Conservation (phyloP, 2,888 invertebrate genomes). For the Tetragonula carbonaria region DNA sequence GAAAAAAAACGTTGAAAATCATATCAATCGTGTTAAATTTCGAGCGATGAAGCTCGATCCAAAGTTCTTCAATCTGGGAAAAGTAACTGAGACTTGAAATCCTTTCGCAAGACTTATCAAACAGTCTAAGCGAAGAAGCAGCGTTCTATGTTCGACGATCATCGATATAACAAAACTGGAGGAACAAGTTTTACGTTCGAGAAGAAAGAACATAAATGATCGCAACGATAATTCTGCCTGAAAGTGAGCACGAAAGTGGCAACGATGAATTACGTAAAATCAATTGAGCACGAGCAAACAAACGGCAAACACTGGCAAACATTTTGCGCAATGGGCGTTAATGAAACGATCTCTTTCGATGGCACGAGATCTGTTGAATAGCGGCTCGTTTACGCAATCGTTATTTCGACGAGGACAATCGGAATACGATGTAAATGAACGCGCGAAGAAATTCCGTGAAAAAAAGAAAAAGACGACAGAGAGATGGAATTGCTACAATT, state of each 20-base stretch:
- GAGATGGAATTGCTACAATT: background rate
- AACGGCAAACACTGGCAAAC: conserved; percentile 4
- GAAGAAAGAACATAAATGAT: background rate
- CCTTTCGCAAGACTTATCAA: no score
- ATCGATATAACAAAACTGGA: no score
- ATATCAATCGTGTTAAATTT: no score
- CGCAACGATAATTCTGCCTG: background rate
- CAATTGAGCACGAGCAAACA: conserved; percentile 1
- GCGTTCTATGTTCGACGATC: no score
- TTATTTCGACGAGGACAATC: background rate
- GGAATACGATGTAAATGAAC: background rate
- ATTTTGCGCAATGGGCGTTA: conserved; percentile 23
- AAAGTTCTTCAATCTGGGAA: no score
- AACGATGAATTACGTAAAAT: conserved; percentile 20
- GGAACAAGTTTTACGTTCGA: no score
- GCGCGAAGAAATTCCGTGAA: background rate
- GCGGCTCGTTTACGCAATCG: conserved; percentile 19
- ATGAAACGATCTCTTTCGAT: conserved; percentile 6
- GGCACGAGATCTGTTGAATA: conserved; percentile 18
- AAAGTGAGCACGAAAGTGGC: conserved; percentile 8
- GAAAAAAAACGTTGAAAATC: no score
- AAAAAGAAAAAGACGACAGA: background rate
- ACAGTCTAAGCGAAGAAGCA: no score
- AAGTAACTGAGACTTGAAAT: no score
- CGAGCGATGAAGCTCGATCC: no score